Percentiles rank a stretch among this genome's conserved stretches.
These are phyloP conservation scores for Reticulitermes speratus DNA, from an alignment of 1,140 invertebrate genomes.

Conservation along the genomic window DNA sequence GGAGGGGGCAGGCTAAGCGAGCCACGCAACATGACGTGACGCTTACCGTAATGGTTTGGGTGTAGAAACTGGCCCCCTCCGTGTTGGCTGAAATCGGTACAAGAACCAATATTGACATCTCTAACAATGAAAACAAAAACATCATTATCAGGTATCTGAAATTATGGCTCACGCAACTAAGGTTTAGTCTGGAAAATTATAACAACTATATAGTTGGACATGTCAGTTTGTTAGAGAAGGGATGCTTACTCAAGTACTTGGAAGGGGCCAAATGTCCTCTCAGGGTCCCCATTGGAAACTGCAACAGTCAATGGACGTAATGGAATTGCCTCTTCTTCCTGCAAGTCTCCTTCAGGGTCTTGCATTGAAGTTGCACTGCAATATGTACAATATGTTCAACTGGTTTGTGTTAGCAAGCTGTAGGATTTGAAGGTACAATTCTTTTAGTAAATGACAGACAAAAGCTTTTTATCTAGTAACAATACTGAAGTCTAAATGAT, in stretches of 20 bases:
- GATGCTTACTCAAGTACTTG: conserved; percentile 69
- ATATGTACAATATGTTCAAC: neutral
- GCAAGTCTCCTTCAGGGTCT: conserved; percentile 35
- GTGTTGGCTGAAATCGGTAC: conserved; percentile 51
- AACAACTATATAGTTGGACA: neutral
- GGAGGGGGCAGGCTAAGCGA: conserved; percentile 28
- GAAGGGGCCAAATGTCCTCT: conserved; percentile 55
- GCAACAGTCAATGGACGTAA: conserved; percentile 63
- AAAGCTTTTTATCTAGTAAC: too few species aligned
- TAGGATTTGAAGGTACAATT: too few species aligned
- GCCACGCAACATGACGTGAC: conserved; percentile 11
- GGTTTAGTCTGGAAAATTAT: neutral
- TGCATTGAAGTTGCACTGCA: conserved; percentile 40
- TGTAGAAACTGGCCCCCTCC: conserved; percentile 55
- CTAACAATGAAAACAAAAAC: neutral
- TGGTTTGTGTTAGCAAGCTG: too few species aligned
- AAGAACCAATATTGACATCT: conserved; percentile 29
- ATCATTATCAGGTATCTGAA: neutral
- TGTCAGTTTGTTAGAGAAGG: neutral
- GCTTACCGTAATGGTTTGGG: conserved; percentile 45
- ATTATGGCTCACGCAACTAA: neutral
- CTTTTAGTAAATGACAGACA: too few species aligned
- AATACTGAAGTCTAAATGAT: too few species aligned
- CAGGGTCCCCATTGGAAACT: conserved; percentile 61
- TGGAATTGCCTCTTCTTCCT: conserved; percentile 68